Evolutionary conservation across 2,888 invertebrate genomes (phyloP).

Genomic region (Volucella bombylans): DNA sequence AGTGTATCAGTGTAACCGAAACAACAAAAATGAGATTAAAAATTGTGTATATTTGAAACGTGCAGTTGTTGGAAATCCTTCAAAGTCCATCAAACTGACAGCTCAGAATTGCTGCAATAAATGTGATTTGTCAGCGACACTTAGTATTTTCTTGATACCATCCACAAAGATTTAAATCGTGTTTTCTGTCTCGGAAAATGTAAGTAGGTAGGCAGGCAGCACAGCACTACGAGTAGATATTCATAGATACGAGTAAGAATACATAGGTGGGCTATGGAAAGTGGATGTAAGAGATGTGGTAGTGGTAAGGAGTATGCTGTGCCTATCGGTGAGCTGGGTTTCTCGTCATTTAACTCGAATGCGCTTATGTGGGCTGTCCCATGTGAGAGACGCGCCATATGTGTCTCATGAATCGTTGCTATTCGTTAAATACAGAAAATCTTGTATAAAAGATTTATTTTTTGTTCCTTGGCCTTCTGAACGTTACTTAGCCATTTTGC

Average conservation of each 20-base stretch:
- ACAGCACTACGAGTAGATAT: slow-evolving; percentile 41
- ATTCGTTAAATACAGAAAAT: slow-evolving; percentile 42
- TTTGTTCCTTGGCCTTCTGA: slow-evolving; percentile 27
- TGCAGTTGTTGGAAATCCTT: slow-evolving; percentile 75
- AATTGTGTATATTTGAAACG: slow-evolving; percentile 72
- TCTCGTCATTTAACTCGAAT: slow-evolving; percentile 56
- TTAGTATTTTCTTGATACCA: slow-evolving; percentile 72
- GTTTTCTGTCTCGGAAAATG: slow-evolving; percentile 68
- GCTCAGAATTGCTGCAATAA: slow-evolving; percentile 73
- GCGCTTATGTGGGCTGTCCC: slow-evolving; percentile 60
- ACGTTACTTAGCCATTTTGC: background rate
- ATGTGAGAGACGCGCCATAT: slow-evolving; percentile 38
- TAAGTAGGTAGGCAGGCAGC: slow-evolving; percentile 60
- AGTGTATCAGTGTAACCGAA: slow-evolving; percentile 24
- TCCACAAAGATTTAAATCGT: slow-evolving; percentile 73
- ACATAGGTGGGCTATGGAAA: slow-evolving; percentile 48
- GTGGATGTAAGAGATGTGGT: slow-evolving; percentile 13
- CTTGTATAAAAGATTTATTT: slow-evolving; percentile 6
- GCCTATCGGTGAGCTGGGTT: slow-evolving; percentile 48
- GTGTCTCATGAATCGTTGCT: slow-evolving; percentile 40
- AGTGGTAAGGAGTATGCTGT: slow-evolving; percentile 27
- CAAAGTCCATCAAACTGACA: slow-evolving; percentile 75
- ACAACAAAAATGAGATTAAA: slow-evolving; percentile 71
- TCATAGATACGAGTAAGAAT: slow-evolving; percentile 22
- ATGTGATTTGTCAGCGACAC: slow-evolving; percentile 74